Evolutionary conservation across 2,888 invertebrate species (phyloP), one percentile per base, ranked within the genome.

Genomic region (Cataglyphis cursor): DNA sequence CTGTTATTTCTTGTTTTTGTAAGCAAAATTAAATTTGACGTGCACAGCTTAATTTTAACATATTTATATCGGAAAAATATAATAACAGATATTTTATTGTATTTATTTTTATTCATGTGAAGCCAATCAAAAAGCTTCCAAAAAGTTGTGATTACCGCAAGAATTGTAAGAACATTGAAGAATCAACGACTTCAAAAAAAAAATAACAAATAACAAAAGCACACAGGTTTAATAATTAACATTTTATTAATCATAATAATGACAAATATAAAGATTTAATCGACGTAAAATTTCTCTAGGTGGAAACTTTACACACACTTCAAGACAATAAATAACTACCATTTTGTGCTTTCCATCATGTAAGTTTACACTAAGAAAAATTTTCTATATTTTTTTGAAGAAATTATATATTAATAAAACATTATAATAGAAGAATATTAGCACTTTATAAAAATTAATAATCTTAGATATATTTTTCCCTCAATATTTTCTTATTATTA

Each of bases 101-200:
- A 9, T 44, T 76, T 66, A 38, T 15, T 59, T 41, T 31, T 38
- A 24, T 28, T 54, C 4, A 9, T 15, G n/a, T 70, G 12, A 54
- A 88, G 86, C 5, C 59, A 9, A 10, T 62, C 0, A 59, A 86
- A 31, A 51, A 61, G 3, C 61, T 24, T 35, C 59, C 51, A 10
- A 31, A 48, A 21, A 21, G 35, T 12, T 86, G 86, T 51, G 38
- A 72, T n/a, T 10, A 21, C 70, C 68, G 28, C 6, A 62, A 51
- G 18, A 44, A 75, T 4, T 88, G 84, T 21, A 61, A 48, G 21
- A 59, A 51, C 31, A 24, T 66, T 6, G 72, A 70, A 35, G 80
- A 85, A 41, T 38, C 15, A 28, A 31, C 48, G 6, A 41, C 1
- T 10, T 12, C 35, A 1, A 61, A 81, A 15, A 81, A 15, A 24